Evolutionary conservation across 2,888 invertebrate genomes (phyloP).

Genomic region (Nemoura dubitans): DNA sequence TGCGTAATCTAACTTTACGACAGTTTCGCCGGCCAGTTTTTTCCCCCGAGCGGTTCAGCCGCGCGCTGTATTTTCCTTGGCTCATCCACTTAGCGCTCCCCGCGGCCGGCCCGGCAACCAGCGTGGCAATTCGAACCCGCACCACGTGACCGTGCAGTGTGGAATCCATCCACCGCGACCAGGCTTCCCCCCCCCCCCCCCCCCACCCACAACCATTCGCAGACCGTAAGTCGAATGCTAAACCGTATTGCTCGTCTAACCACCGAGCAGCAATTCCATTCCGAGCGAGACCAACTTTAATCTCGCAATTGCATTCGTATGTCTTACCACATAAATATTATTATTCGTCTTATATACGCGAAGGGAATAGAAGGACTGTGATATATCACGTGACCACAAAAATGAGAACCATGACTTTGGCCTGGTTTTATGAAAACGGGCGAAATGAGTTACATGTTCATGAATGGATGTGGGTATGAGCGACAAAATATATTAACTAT

Average conservation of each 20-base stretch:
- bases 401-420: neutral
- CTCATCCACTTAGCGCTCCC: slow-evolving; percentile 21
- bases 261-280: neutral
- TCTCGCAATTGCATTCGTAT: slow-evolving; percentile 10
- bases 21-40: neutral
- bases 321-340: slow-evolving; percentile 8
- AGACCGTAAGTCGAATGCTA: slow-evolving; percentile 16
- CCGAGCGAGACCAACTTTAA: neutral
- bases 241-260: slow-evolving; percentile 14
- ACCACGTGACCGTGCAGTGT: too few relatives aligned
- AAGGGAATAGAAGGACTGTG: neutral
- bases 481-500: neutral
- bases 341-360: neutral
- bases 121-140: too few relatives aligned
- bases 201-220: too few relatives aligned
- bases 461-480: neutral
- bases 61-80: slow-evolving; percentile 7
- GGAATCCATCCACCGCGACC: neutral
- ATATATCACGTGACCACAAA: neutral
- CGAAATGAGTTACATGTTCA: neutral
- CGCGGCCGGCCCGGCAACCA: neutral
- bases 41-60: neutral
- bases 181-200: neutral
- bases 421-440: too few relatives aligned
- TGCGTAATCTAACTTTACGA: neutral